Base-by-base conservation (phyloP, 2,888 invertebrate species). In the Drosophila gaucha region DNA sequence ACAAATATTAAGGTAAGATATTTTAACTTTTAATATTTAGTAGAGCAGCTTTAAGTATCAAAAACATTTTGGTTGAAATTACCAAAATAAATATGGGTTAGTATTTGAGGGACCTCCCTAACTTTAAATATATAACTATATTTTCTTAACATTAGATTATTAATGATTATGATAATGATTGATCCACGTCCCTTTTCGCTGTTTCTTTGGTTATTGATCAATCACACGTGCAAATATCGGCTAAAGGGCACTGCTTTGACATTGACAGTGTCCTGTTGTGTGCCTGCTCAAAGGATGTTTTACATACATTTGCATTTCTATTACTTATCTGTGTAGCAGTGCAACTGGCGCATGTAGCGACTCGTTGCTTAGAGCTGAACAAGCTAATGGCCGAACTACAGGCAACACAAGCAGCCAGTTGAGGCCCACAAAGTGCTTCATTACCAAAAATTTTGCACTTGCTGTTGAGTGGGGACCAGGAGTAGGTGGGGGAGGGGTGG, bases 241-340 rank as follows among this genome's bases (percentile, higher is more conserved):
- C 12, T 3, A 8, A 1, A n/a, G 20, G n/a, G 38, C 10, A 10
- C 16, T 12, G 44, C 26, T 44, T 44, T 28, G 18, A n/a, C 44
- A 28, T 44, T n/a, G n/a, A n/a, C n/a, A n/a, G n/a, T n/a, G n/a
- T 12, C 16, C 43, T 6, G 9, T 9, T 41, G 24, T 14, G 41
- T 12, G 12, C n/a, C 18, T 14, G 44, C 8, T 18, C 28, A 44
- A 46, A n/a, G 24, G 41, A 56, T 41, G 33, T 43, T 38, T 47
- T 47, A 46, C 47, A 31, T 67, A 30, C 41, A 41, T 65, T 65
- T 65, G 65, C 65, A 57, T 57, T 57, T 44, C 46, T 39, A 47
- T 67, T 67, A 47, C 46, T 35, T 67, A 22, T 22, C 58, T 36
- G 12, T 14, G 41, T 24, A 10, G 35, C 30, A 35, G 18, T 41